Evolutionary conservation across 2,797 vertebrate genomes (phyloP).

Genomic region (Epinephelus coioides): DNA sequence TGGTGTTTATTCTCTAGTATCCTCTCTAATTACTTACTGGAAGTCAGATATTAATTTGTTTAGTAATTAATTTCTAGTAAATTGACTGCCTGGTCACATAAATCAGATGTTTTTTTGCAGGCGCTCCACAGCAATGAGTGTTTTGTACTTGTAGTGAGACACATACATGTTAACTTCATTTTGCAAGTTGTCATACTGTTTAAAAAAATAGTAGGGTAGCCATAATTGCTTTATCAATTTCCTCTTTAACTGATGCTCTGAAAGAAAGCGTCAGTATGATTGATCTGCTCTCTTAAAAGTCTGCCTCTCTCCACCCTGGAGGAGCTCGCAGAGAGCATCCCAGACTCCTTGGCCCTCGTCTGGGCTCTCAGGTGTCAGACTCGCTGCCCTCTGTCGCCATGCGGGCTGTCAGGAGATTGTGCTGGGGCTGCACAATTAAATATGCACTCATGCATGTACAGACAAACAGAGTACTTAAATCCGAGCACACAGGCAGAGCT

Average conservation of each 20-base stretch:
- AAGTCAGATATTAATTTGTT: background rate
- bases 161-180: background rate
- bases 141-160: constrained; percentile 5
- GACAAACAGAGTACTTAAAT: constrained; percentile 5
- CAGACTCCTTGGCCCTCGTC: constrained; percentile 71
- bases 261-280: constrained; percentile 60
- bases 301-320: constrained; percentile 40
- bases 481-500: constrained; percentile 9
- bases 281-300: constrained; percentile 61
- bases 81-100: background rate
- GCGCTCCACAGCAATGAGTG: background rate
- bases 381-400: constrained; percentile 84
- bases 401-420: constrained; percentile 79
- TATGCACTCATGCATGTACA: constrained; percentile 32
- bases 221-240: constrained; percentile 62
- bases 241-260: constrained; percentile 54
- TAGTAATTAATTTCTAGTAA: background rate
- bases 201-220: background rate
- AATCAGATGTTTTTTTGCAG: background rate
- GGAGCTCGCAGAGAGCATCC: constrained; percentile 66
- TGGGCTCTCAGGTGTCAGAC: constrained; percentile 85
- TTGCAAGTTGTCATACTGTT: constrained; percentile 26
- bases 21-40: background rate
- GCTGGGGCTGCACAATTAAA: constrained; percentile 75
- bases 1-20: background rate